Evolutionary conservation across 2,797 vertebrate genomes (phyloP).

Genomic region (Hephaestus fuliginosus): DNA sequence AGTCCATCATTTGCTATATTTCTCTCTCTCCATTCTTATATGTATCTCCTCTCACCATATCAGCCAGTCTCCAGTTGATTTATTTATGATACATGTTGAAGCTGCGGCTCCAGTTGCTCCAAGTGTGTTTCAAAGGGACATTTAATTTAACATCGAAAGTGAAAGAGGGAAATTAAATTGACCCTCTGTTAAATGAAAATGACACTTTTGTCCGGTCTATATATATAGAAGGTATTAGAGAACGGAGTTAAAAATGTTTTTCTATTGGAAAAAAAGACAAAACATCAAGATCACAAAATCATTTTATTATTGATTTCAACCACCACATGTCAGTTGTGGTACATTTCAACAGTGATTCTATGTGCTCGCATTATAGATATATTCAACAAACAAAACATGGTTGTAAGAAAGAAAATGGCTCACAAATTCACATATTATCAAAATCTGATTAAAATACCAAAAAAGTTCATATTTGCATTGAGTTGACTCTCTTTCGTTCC

Average conservation of each 20-base stretch:
- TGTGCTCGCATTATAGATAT: not conserved
- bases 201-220: conserved; percentile 50
- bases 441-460: not conserved
- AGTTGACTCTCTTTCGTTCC: conserved; percentile 14
- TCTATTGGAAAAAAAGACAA: conserved; percentile 8
- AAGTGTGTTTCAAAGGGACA: conserved; percentile 70
- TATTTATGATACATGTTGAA: conserved; percentile 73
- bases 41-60: conserved; percentile 57
- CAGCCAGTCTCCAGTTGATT: conserved; percentile 66
- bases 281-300: conserved; percentile 10
- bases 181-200: conserved; percentile 63
- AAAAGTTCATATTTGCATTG: not conserved
- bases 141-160: conserved; percentile 77
- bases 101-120: conserved; percentile 45
- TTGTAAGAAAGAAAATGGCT: not conserved
- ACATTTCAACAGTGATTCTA: not conserved
- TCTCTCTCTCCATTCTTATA: conserved; percentile 65
- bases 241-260: conserved; percentile 15
- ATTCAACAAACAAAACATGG: not conserved
- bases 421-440: not conserved
- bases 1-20: conserved; percentile 68
- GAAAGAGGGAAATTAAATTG: conserved; percentile 74
- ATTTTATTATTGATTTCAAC: conserved; percentile 6
- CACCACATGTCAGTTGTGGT: not conserved
- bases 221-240: conserved; percentile 19